phyloP scores from a whole-genome alignment of 64 coral and sea anemone genomes.

The Montipora capricornis region DNA sequence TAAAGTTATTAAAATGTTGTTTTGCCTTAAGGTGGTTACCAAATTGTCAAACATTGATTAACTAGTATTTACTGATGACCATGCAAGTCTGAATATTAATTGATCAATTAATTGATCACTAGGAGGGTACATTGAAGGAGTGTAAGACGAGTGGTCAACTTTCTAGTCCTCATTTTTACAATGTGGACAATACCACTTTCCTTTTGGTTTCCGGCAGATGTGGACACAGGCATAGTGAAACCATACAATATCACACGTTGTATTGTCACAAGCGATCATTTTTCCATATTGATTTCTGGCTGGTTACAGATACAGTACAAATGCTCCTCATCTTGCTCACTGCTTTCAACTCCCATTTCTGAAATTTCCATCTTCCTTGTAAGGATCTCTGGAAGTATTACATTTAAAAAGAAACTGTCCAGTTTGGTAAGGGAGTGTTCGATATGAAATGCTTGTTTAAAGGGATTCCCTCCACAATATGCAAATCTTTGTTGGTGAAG shows the following conservation, averaged over 20 bases:
- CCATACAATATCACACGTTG: constrained; percentile 52
- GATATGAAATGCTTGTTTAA: background rate
- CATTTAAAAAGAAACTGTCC: constrained; percentile 22
- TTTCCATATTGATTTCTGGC: constrained; percentile 51
- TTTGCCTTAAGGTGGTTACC: too few relatives aligned
- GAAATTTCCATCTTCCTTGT: constrained; percentile 6
- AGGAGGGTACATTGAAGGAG: background rate
- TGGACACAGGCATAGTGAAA: constrained; percentile 69
- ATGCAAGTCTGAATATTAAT: too few relatives aligned
- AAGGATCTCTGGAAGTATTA: constrained; percentile 44
- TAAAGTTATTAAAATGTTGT: too few relatives aligned
- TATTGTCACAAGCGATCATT: constrained; percentile 71
- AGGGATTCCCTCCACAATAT: constrained; percentile 44
- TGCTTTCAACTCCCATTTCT: background rate
- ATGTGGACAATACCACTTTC: constrained; percentile 60
- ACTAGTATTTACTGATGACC: too few relatives aligned
- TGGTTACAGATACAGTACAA: constrained; percentile 55
- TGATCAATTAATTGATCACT: too few relatives aligned
- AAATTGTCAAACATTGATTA: too few relatives aligned
- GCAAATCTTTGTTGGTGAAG: background rate
- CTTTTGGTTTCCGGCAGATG: constrained; percentile 40
- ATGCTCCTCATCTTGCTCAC: background rate
- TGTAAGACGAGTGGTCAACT: background rate
- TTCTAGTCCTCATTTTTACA: constrained; percentile 43
- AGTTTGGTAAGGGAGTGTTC: background rate